A percentile compares a stretch with the other conserved stretches of the same genome.
These are phyloP conservation scores for Pecten maximus DNA, from an alignment of 2,888 invertebrate species.

Conservation along the genomic window DNA sequence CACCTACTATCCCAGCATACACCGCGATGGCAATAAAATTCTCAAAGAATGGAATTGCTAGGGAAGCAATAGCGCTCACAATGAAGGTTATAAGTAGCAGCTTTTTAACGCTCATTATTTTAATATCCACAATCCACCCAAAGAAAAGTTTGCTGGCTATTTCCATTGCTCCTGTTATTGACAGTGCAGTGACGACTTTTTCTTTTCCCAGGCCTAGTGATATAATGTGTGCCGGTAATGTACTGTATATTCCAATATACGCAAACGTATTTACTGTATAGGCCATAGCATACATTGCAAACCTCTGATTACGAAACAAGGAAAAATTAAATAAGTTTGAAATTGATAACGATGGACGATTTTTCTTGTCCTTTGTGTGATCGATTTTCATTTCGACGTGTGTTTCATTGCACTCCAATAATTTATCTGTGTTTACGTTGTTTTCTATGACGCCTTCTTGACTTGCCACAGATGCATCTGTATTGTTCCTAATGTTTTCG, in stretches of 20 bases:
- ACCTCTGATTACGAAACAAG: constrained; percentile 76
- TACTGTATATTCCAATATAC: constrained; percentile 90
- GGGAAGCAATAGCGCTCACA: constrained; percentile 50
- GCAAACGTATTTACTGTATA: constrained; percentile 90
- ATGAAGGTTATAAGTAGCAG: constrained; percentile 40
- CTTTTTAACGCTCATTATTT: constrained; percentile 86
- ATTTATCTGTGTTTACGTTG: neutral
- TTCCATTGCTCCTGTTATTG: constrained; percentile 89
- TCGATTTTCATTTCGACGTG: neutral
- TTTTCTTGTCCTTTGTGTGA: neutral
- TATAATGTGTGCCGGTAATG: constrained; percentile 89
- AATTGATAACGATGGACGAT: neutral
- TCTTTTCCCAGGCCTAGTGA: constrained; percentile 85
- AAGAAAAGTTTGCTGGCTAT: constrained; percentile 88
- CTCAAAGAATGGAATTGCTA: constrained; percentile 57
- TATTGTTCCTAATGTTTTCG: constrained; percentile 24
- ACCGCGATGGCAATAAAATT: constrained; percentile 56
- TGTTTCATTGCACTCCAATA: neutral
- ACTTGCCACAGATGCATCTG: neutral
- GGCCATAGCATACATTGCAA: constrained; percentile 88
- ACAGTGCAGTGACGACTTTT: constrained; percentile 81
- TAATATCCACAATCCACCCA: constrained; percentile 89
- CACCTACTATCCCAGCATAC: constrained; percentile 63
- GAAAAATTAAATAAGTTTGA: constrained; percentile 47
- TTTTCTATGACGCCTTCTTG: neutral